Base-by-base conservation (phyloP, 1,140 invertebrate species). In the Drosophila azteca region DNA sequence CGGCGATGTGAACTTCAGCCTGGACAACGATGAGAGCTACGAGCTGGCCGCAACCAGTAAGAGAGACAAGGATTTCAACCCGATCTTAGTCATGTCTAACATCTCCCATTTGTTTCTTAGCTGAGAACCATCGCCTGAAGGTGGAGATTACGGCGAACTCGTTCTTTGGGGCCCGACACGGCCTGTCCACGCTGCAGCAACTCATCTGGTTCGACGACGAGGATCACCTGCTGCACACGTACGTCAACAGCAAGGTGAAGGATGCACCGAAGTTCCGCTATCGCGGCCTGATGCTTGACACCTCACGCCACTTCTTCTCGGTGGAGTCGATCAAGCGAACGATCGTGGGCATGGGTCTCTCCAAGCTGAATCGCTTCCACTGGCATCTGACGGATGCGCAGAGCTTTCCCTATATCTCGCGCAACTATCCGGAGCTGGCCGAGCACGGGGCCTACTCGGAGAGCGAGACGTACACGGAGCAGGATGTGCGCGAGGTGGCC, bases 311-410 rank as follows among this genome's bases (percentile, higher is more conserved):
- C 92, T 97, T 94, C 83, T 94, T 97, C 72, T 93, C 95, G 0
- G 90, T 96, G 4, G 85, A 92, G 1, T 93, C 94, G 39, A 94
- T 97, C n/a, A 93, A 95, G 70, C 92, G 95, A 15, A 95, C 95
- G 0, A 93, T 97, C 15, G 94, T 96, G 58, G 96, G 93, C 0
- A 96, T 97, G 94, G 94, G 95, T 2, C 93, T 95, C 13, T 94
- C 94, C 60, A 97, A 97, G 92, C 92, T 97, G 52, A 97, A 97
- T 92, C 95, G 96, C 7, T 95, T 97, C 58, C 96, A 97, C 90
- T 97, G 96, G 96, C 96, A 97, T 82, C 93, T 96, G 0, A 96
- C 96, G 2, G 96, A 97, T 85, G 95, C 95, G 0, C 96, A 97
- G 77, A 96, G 96, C 79, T 97, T 97, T 91, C 96, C 96, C 0